phyloP scores from a whole-genome alignment of 2,797 vertebrate genomes.

The Nannoperca australis region DNA sequence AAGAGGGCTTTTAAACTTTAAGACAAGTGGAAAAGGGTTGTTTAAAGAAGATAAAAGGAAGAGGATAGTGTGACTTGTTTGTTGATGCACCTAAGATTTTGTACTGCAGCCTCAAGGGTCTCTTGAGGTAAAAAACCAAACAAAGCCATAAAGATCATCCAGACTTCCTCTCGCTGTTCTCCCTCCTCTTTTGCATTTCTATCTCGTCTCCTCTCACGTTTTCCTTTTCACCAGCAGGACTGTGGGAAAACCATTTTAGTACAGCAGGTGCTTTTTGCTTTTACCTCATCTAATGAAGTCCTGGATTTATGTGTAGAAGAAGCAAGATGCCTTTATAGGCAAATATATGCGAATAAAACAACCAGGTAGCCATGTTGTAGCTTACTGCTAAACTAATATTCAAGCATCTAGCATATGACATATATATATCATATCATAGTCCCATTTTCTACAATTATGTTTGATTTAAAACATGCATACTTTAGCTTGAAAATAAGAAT shows the following conservation, averaged over 20 bases:
- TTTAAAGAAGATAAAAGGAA: neutral
- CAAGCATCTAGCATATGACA: neutral
- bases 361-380: neutral
- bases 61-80: neutral
- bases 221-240: slow-evolving; percentile 17
- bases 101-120: neutral
- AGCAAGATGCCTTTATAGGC: slow-evolving; percentile 4
- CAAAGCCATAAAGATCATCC: slow-evolving; percentile 19
- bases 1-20: neutral
- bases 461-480: slow-evolving; percentile 1
- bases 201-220: slow-evolving; percentile 10
- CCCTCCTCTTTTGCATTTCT: slow-evolving; percentile 18
- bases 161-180: neutral
- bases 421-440: neutral
- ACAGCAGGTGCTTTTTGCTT: neutral
- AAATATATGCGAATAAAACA: neutral
- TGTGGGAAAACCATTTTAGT: slow-evolving; percentile 18
- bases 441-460: neutral
- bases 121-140: slow-evolving; percentile 20
- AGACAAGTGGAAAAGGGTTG: neutral
- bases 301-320: neutral
- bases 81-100: slow-evolving; percentile 1
- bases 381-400: neutral
- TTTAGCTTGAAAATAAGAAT: neutral
- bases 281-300: too few species aligned